Evolutionary conservation across 2,797 vertebrate species (phyloP), one percentile per base, ranked within the genome.

Genomic region (Pantherophis vulpinus): DNA sequence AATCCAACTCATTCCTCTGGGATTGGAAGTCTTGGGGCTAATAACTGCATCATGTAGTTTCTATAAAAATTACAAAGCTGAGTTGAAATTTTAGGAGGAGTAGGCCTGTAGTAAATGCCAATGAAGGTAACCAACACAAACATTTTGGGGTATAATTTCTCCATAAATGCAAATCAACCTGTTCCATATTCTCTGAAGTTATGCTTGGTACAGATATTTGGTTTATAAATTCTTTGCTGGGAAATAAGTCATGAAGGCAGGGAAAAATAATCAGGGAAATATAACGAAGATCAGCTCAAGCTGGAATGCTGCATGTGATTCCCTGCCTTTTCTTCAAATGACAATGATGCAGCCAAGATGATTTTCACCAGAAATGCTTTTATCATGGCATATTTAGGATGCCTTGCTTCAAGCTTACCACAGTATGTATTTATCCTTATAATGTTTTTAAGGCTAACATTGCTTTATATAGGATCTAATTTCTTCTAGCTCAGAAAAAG

Each of bases 151-250:
- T 96, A 95, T 96, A 95, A 18, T 95, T 95, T 94, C 94, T 94
- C 94, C 95, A 94, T 96, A 96, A 97, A 96, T 97, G 95, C 92
- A 97, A 96, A 97, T 97, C 96, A 95, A 96, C 95, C 95, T 95
- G 94, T 97, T 96, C 95, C 97, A 96, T 96, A 97, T 96, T 95
- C 96, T 97, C 95, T 94, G 93, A 93, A 93, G 97, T 97, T 97
- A 96, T 96, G 96, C 94, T 94, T 94, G 70, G 74, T 83, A 47
- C 93, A 87, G 95, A 96, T 96, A 96, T 95, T 95, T 94, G 95
- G 93, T 93, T 97, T 96, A 96, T 96, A 95, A 95, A 95, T 95
- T 94, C 92, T 96, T 97, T 96, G 96, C 94, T 91, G 96, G 96
- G 97, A 96, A 95, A 86, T 94, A 96, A 96, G 93, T 96, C 95